phyloP scores from a whole-genome alignment of 2,113 vertebrate species.

The Nicator chloris region DNA sequence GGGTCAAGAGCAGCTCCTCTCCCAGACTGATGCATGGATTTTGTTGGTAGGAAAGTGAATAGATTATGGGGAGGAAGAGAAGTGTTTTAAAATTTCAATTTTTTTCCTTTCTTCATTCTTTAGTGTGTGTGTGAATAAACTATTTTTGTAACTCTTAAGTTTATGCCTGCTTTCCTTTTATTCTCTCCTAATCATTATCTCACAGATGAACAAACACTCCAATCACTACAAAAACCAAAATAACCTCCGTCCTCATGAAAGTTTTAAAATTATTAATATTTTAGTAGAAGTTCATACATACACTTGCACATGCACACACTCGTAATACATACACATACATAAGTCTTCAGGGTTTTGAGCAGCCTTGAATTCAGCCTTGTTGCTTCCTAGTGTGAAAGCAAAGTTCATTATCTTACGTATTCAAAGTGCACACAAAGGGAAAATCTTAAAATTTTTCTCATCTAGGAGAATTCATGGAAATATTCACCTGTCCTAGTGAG shows the following conservation, averaged over 20 bases:
- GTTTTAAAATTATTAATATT: background rate
- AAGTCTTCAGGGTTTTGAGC: background rate
- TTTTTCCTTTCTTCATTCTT: too few species aligned
- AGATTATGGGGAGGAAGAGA: too few species aligned
- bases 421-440: background rate
- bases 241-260: fast-evolving
- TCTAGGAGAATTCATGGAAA: background rate
- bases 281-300: background rate
- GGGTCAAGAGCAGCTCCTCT: too few species aligned
- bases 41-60: too few species aligned
- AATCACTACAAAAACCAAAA: background rate
- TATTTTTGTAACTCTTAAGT: too few species aligned
- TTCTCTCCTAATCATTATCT: too few species aligned
- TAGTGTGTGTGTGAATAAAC: too few species aligned
- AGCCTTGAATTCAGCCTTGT: background rate
- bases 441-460: background rate
- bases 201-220: too few species aligned
- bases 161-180: too few species aligned
- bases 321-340: fast-evolving
- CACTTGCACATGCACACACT: background rate
- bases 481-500: background rate
- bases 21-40: too few species aligned
- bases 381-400: background rate
- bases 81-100: too few species aligned
- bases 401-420: background rate